Conservation (phyloP, 2,113 vertebrate genomes). For the Syrmaticus mikado region DNA sequence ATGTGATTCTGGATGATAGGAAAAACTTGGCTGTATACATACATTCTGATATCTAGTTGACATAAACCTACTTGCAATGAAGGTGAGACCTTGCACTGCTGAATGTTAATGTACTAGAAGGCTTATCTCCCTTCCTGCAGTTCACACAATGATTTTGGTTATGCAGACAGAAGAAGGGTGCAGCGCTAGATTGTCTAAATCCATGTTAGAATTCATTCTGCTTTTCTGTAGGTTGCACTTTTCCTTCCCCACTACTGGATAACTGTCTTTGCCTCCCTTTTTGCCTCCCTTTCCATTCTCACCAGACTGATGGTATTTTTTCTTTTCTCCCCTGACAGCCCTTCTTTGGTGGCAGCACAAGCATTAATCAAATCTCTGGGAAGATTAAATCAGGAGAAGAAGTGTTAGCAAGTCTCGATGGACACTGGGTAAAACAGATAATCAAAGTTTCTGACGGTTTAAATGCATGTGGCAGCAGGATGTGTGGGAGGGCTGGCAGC, state of each 20-base stretch:
- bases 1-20: background rate
- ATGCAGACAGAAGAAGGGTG: background rate
- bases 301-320: background rate
- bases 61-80: background rate
- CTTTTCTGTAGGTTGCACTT: background rate
- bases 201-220: background rate
- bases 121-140: background rate
- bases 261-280: background rate
- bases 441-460: background rate
- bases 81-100: background rate
- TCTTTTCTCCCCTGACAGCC: conserved; percentile 79
- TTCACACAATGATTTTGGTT: background rate
- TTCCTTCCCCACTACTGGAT: background rate
- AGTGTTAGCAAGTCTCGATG: conserved; percentile 84
- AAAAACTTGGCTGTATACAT: background rate
- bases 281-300: background rate
- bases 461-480: background rate
- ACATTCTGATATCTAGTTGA: background rate
- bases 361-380: conserved; percentile 92
- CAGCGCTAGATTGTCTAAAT: background rate
- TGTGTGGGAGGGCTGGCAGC: background rate
- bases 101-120: background rate
- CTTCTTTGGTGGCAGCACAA: conserved; percentile 87
- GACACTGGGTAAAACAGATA: conserved; percentile 88
- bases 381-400: conserved; percentile 89